phyloP scores from a whole-genome alignment of 2,888 invertebrate genomes.

The Xylophagus ater region DNA sequence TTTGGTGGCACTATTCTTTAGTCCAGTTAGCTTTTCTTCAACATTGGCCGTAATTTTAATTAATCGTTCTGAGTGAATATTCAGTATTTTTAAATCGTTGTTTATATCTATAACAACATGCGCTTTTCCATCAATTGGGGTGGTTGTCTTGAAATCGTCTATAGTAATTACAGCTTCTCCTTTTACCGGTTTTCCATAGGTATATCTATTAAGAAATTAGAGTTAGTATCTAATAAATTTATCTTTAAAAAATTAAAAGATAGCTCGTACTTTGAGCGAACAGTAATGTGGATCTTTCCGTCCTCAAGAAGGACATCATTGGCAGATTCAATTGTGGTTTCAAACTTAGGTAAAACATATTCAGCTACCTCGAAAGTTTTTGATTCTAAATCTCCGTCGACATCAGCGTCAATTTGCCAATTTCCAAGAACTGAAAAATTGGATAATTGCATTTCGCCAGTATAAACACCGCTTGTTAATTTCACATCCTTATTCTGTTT shows the following conservation, averaged over 20 bases:
- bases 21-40: constrained; percentile 74
- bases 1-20: constrained; percentile 67
- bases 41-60: constrained; percentile 77
- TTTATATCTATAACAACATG: constrained; percentile 67
- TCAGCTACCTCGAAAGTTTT: constrained; percentile 61
- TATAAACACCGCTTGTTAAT: constrained; percentile 62
- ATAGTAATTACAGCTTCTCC: constrained; percentile 75
- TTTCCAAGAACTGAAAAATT: constrained; percentile 74
- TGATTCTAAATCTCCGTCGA: constrained; percentile 42
- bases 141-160: too few relatives aligned
- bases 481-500: constrained; percentile 64
- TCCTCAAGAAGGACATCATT: constrained; percentile 73
- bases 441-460: constrained; percentile 64
- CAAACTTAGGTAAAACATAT: constrained; percentile 88
- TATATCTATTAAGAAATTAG: constrained; percentile 54
- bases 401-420: constrained; percentile 68
- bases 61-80: constrained; percentile 53
- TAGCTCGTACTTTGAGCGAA: constrained; percentile 71
- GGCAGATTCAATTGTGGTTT: constrained; percentile 72
- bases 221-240: too few relatives aligned
- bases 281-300: constrained; percentile 61
- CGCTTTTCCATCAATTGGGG: constrained; percentile 51
- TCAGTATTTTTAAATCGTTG: too few relatives aligned
- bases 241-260: too few relatives aligned
- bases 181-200: constrained; percentile 74